A percentile compares a stretch with the other conserved stretches of the same genome.
phyloP scores from a whole-genome alignment of 1,140 invertebrate species.

The Arctopsyche grandis region DNA sequence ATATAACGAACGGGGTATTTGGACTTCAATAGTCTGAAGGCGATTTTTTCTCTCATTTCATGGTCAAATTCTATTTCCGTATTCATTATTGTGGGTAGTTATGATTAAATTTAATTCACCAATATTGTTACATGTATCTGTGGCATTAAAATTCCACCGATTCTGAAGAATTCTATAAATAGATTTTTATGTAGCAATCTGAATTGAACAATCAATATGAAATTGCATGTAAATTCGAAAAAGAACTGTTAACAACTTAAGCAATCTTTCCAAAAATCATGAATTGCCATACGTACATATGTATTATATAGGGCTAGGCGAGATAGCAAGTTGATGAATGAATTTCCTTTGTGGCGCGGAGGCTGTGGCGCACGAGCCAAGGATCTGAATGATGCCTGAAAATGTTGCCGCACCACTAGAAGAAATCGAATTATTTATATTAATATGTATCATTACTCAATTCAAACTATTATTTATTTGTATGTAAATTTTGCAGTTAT shows the following conservation, averaged over 20 bases:
- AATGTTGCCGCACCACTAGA: conserved; percentile 7
- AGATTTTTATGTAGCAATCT: no score
- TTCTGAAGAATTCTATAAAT: neutral
- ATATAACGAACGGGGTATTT: neutral
- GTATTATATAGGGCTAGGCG: neutral
- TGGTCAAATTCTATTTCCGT: neutral
- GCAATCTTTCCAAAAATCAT: no score
- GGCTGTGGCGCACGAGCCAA: conserved; percentile 44
- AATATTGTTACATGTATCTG: no score
- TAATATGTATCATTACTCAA: neutral
- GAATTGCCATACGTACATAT: no score
- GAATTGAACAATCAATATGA: no score
- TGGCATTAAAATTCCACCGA: no score
- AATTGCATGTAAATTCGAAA: no score
- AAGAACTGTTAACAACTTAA: no score
- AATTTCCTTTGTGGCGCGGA: conserved; percentile 47
- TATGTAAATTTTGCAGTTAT: no score
- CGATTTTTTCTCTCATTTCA: conserved; percentile 10
- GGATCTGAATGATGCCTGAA: conserved; percentile 51
- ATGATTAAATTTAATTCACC: neutral
- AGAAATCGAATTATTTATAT: conserved; percentile 1
- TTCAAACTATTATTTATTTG: neutral
- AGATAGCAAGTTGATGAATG: conserved; percentile 48
- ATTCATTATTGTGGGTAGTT: no score
- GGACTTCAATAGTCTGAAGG: neutral